Conservation (phyloP, 2,113 vertebrate species). For the Ceuthmochares aereus region DNA sequence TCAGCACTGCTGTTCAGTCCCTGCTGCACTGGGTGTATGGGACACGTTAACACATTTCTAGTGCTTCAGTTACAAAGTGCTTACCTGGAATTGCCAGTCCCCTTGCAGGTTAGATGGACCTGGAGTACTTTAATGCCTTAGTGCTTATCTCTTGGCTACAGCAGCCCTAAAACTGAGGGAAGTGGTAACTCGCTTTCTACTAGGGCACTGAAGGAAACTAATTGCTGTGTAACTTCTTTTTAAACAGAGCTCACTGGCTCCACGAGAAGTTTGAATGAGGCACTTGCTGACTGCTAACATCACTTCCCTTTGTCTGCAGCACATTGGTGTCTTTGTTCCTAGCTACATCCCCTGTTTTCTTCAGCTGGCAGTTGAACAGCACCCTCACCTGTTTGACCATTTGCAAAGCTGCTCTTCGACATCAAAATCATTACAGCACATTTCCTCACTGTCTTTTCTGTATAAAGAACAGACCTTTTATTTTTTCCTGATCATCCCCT, state of each 20-base stretch:
- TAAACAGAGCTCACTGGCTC: neutral
- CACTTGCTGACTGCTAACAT: neutral
- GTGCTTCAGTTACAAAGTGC: neutral
- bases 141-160: neutral
- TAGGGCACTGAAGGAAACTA: neutral
- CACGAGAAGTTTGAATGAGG: neutral
- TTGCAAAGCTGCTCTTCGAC: neutral
- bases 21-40: neutral
- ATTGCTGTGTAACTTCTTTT: neutral
- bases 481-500: neutral
- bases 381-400: neutral
- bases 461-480: neutral
- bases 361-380: neutral
- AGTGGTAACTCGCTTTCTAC: neutral
- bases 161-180: neutral
- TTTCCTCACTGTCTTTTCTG: neutral
- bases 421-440: neutral
- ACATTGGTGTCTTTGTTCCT: neutral
- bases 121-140: fast-evolving
- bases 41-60: neutral
- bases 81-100: neutral
- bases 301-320: neutral
- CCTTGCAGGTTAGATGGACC: neutral
- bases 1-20: neutral
- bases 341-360: neutral